These are phyloP conservation scores for Rhinichthys osculus DNA, from an alignment of 2,797 vertebrate species.

Conservation along the genomic window DNA sequence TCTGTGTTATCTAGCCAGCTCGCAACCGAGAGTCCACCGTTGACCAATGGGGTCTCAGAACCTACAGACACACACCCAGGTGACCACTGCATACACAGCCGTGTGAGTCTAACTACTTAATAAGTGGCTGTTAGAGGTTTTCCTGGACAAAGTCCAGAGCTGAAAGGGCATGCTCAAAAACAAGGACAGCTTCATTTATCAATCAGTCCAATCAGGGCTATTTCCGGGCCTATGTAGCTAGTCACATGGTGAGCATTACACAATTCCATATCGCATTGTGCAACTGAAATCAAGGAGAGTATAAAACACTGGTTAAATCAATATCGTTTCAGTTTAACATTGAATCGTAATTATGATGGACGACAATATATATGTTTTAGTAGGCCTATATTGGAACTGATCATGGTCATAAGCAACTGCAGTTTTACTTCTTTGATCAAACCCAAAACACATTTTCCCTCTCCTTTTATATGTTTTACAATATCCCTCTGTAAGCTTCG, in stretches of 20 bases:
- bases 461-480: conserved; percentile 56
- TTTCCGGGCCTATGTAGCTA: conserved; percentile 74
- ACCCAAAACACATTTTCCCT: conserved; percentile 27
- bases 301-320: conserved; percentile 15
- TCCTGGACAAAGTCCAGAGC: conserved; percentile 98
- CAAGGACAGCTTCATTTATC: conserved; percentile 83
- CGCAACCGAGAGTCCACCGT: conserved; percentile 52
- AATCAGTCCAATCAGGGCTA: conserved; percentile 82
- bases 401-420: neutral
- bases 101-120: conserved; percentile 85
- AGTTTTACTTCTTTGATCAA: conserved; percentile 30
- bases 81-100: conserved; percentile 64
- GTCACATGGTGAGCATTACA: conserved; percentile 80
- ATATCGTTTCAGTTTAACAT: neutral
- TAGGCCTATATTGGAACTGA: neutral
- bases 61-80: conserved; percentile 58
- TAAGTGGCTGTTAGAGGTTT: conserved; percentile 86
- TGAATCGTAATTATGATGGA: neutral
- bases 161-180: conserved; percentile 77
- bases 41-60: conserved; percentile 58
- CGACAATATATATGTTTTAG: neutral
- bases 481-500: conserved; percentile 58
- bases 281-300: conserved; percentile 59
- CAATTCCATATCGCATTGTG: conserved; percentile 63
- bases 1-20: conserved; percentile 52